Base-by-base conservation (phyloP, 2,888 invertebrate species). In the Epiblema foenella region DNA sequence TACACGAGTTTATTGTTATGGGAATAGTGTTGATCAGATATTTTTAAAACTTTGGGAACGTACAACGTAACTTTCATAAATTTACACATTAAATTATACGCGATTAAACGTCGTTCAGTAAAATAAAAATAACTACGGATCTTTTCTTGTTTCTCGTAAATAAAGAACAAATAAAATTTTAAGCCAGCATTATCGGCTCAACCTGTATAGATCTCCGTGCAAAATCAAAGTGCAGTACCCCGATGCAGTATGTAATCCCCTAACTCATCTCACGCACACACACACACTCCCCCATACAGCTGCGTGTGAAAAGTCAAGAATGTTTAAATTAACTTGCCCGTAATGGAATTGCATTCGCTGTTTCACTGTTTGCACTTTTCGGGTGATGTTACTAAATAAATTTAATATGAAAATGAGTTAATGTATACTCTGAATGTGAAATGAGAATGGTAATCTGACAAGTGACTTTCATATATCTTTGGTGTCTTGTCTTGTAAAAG, bases 151-250 rank as follows among this genome's bases (percentile, higher is more conserved):
- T 42, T n/a, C 8, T 3, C 3, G 15, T 8, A 65, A 57, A 33
- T 20, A 29, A 8, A 2, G 8, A 68, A 52, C 1, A 33, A 49
- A 57, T 17, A 49, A 59, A 58, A 18, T 64, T 37, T 42, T 17
- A 49, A 12, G 33, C 7, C 24, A 51, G 10, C 20, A 72, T 74
- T 73, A 65, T 39, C 51, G 65, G 73, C 74, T 59, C 89, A 90
- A 65, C 89, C 91, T 91, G 87, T 91, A 60, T n/a, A 90, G 60
- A 83, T 81, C 81, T 83, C 85, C 86, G 88, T 90, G 85, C 85
- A 85, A 93, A 93, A 93, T 93, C 93, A 90, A 91, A 91, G 92
- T 91, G 93, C 93, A 93, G 90, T 91, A 90, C 91, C 91, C 91
- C 87, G 86, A 88, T 89, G 90, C 91, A 90, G 86, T 84, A 77